A percentile compares a stretch with the other conserved stretches of the same genome.
Evolutionary conservation across 2,113 vertebrate genomes (phyloP).

Genomic region (Dasyornis broadbenti): DNA sequence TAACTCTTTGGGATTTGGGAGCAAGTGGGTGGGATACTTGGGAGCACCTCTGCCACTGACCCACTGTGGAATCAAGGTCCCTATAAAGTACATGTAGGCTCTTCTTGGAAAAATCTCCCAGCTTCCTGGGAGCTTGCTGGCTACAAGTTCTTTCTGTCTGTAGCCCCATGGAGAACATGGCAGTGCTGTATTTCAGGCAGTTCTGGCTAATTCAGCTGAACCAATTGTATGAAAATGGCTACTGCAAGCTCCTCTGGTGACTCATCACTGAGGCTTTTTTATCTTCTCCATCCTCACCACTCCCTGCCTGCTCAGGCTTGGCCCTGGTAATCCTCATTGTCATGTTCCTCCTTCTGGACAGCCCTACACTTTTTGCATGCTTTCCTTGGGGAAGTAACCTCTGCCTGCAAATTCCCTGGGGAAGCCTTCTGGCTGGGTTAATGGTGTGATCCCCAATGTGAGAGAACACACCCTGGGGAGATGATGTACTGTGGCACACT

Average conservation of each 20-base stretch:
- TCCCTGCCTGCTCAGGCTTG: neutral
- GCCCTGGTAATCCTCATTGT: neutral
- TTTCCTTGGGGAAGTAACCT: neutral
- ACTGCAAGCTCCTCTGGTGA: neutral
- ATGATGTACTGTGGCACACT: neutral
- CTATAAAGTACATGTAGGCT: neutral
- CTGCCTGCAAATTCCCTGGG: neutral
- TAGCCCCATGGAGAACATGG: neutral
- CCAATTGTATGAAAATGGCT: neutral
- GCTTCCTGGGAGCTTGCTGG: neutral
- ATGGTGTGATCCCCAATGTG: neutral
- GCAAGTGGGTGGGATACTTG: neutral
- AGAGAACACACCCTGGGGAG: neutral
- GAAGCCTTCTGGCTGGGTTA: neutral
- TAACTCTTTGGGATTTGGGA: neutral
- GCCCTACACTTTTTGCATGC: rapidly evolving
- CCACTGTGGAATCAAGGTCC: neutral
- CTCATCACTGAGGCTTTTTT: neutral
- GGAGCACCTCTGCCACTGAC: neutral
- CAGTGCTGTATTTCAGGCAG: neutral
- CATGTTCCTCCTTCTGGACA: neutral
- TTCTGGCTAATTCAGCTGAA: neutral
- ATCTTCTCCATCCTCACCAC: neutral
- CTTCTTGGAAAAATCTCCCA: neutral
- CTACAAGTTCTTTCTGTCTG: neutral